Evolutionary conservation across 2,797 vertebrate genomes (phyloP).

Genomic region (Alfaro cultratus): DNA sequence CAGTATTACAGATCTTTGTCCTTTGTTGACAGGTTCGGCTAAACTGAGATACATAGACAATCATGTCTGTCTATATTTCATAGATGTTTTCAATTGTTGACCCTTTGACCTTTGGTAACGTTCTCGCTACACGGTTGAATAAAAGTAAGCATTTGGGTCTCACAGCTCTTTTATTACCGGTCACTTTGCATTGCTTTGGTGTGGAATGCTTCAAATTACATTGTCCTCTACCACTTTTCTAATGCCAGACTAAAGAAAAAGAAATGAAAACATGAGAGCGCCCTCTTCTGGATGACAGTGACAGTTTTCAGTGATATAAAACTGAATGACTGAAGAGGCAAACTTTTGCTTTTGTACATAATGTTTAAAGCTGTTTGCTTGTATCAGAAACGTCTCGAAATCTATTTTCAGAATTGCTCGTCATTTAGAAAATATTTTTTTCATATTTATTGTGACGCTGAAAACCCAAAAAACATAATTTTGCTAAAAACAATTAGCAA

Average conservation of each 20-base stretch:
- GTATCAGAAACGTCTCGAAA: neutral
- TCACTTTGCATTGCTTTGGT: neutral
- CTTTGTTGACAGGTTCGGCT: too few relatives aligned
- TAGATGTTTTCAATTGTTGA: neutral
- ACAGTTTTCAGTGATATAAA: neutral
- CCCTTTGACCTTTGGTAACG: neutral
- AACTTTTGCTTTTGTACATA: neutral
- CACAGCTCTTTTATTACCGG: neutral
- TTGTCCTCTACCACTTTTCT: neutral
- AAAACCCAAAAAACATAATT: neutral
- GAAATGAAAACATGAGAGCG: neutral
- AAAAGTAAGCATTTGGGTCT: neutral
- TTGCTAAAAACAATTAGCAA: neutral
- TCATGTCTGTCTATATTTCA: too few relatives aligned
- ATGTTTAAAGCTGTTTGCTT: neutral
- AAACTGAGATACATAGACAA: neutral
- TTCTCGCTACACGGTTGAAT: neutral
- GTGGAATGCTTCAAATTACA: neutral
- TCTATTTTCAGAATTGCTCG: neutral
- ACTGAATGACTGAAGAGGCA: neutral
- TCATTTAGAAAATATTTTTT: neutral
- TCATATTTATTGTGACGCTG: neutral
- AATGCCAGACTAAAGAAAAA: neutral
- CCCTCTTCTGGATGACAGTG: neutral
- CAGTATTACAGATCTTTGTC: too few relatives aligned